Conservation (phyloP, 2,888 invertebrate genomes). For the Torymus aiolomorphi region DNA sequence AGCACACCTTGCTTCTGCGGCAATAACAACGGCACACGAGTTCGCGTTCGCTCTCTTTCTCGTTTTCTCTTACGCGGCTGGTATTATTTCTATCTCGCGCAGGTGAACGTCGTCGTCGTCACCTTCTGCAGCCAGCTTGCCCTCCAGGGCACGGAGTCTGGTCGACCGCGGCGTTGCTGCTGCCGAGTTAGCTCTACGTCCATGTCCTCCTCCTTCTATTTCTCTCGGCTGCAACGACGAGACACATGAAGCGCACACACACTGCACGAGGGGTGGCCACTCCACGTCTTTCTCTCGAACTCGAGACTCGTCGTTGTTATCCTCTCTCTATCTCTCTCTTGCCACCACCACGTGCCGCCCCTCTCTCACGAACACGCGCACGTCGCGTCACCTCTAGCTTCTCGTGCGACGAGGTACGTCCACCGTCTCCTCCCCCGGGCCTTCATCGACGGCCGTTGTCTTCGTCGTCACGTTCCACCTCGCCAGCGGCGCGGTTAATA, state of each 20-base stretch:
- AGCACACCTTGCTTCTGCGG: too few species aligned
- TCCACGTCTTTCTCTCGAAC: not conserved
- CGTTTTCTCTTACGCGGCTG: not conserved
- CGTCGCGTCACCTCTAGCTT: not conserved
- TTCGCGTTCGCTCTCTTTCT: not conserved
- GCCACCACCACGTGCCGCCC: slow-evolving; percentile 21
- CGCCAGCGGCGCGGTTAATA: not conserved
- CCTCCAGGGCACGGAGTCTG: slow-evolving; percentile 9
- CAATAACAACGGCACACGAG: too few species aligned
- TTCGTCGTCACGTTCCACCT: too few species aligned
- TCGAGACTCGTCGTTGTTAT: slow-evolving; percentile 17
- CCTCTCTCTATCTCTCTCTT: not conserved
- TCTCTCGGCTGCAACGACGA: not conserved
- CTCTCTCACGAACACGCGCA: slow-evolving; percentile 2
- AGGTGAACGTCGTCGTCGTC: not conserved
- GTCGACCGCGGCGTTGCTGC: slow-evolving; percentile 6
- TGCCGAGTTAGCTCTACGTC: not conserved
- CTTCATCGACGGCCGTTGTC: not conserved
- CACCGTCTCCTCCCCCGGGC: not conserved
- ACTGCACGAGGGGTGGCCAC: not conserved
- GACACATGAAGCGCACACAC: not conserved
- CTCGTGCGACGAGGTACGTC: slow-evolving; percentile 1
- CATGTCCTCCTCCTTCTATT: slow-evolving; percentile 27
- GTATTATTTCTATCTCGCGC: not conserved
- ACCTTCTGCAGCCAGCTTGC: not conserved